phyloP scores from a whole-genome alignment of 1,140 invertebrate species.

The Dysdera silvatica region DNA sequence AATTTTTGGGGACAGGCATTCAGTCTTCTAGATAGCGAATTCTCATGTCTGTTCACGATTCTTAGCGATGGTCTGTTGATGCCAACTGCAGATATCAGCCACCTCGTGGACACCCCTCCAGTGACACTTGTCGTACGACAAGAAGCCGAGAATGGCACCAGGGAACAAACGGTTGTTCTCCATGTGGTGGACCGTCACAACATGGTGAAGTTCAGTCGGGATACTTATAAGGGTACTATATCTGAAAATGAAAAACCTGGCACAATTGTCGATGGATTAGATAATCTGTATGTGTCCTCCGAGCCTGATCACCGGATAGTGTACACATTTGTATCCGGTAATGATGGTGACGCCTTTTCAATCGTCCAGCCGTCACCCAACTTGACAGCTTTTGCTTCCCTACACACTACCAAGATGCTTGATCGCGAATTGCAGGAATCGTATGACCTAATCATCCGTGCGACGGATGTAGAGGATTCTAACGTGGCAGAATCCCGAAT shows the following conservation, averaged over 20 bases:
- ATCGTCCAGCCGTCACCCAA: conserved; percentile 51
- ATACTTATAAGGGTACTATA: conserved; percentile 57
- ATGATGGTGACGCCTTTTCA: conserved; percentile 31
- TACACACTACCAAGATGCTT: conserved; percentile 61
- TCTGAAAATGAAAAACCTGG: conserved; percentile 63
- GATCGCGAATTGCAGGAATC: conserved; percentile 61
- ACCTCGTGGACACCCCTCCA: conserved; percentile 67
- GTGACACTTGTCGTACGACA: conserved; percentile 71
- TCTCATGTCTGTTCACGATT: conserved; percentile 57
- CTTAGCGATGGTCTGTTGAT: conserved; percentile 80
- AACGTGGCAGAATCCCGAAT: conserved; percentile 65
- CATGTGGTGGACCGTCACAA: conserved; percentile 70
- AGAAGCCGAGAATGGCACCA: conserved; percentile 64
- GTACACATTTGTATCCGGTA: conserved; percentile 65
- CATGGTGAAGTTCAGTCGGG: conserved; percentile 66
- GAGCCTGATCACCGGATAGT: conserved; percentile 55
- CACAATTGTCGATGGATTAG: conserved; percentile 57
- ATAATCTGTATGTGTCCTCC: conserved; percentile 44
- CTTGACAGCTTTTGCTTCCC: conserved; percentile 45
- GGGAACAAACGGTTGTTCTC: conserved; percentile 67
- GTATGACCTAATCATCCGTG: conserved; percentile 65
- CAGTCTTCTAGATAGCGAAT: conserved; percentile 11
- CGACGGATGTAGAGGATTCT: conserved; percentile 60
- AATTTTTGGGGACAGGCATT: conserved; percentile 44
- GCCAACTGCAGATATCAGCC: conserved; percentile 72